These are phyloP conservation scores for Muschampia plurimacula DNA, from an alignment of 2,888 invertebrate species.

Conservation along the genomic window DNA sequence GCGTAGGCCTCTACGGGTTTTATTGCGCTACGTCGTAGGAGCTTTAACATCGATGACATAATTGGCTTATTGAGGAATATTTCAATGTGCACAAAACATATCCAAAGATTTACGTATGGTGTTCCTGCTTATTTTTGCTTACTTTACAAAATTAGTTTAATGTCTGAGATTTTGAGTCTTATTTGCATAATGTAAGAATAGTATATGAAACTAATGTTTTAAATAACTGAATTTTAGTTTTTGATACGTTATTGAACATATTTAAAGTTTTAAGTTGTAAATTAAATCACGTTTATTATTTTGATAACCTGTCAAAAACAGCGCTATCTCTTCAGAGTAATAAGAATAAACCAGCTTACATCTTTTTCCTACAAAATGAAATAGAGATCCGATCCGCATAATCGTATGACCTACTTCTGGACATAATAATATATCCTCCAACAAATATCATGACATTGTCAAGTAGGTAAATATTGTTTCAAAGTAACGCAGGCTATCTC, in stretches of 20 bases:
- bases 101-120: too few relatives aligned
- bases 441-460: slow-evolving; percentile 17
- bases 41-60: slow-evolving; percentile 3
- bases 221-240: too few relatives aligned
- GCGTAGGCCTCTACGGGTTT: slow-evolving; percentile 42
- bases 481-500: neutral
- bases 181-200: too few relatives aligned
- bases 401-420: slow-evolving; percentile 1
- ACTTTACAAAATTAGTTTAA: too few relatives aligned
- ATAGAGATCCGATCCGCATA: neutral
- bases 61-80: slow-evolving; percentile 10
- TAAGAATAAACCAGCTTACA: neutral
- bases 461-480: slow-evolving; percentile 29
- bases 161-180: too few relatives aligned
- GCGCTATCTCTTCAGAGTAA: too few relatives aligned
- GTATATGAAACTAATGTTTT: too few relatives aligned
- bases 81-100: neutral
- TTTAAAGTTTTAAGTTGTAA: too few relatives aligned
- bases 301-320: too few relatives aligned
- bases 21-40: slow-evolving; percentile 25
- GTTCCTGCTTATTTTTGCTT: too few relatives aligned
- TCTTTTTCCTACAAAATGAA: neutral
- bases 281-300: too few relatives aligned
- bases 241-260: too few relatives aligned
- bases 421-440: neutral